Evolutionary conservation across 37 sponge, comb jelly and placozoan species (phyloP).

Genomic region (Oscarella lobularis): DNA sequence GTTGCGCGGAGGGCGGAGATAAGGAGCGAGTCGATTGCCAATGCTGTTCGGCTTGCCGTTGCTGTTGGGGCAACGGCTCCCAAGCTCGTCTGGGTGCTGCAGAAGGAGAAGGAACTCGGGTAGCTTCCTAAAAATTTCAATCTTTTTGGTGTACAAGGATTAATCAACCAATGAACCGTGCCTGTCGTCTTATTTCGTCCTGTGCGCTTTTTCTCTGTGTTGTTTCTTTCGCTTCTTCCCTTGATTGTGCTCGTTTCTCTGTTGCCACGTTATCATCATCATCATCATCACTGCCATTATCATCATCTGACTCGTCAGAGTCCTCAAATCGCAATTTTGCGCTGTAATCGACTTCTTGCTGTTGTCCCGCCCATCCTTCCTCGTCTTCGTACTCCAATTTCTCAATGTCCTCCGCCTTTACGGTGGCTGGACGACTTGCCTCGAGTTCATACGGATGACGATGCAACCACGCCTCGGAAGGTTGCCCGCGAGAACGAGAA

Average conservation of each 20-base stretch:
- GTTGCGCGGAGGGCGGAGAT: too few relatives aligned
- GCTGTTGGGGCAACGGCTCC: too few relatives aligned
- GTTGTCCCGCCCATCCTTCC: constrained; percentile 79
- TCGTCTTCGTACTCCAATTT: constrained; percentile 64
- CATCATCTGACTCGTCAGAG: constrained; percentile 40
- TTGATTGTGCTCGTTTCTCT: too few relatives aligned
- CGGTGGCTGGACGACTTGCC: constrained; percentile 19
- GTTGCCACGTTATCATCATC: too few relatives aligned
- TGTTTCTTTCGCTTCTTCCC: background rate
- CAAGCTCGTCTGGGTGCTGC: too few relatives aligned
- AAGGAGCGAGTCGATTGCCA: too few relatives aligned
- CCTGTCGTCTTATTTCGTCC: background rate
- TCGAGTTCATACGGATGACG: background rate
- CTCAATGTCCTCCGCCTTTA: constrained; percentile 45
- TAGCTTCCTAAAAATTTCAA: too few relatives aligned
- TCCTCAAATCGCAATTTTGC: constrained; percentile 69
- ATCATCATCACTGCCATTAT: background rate
- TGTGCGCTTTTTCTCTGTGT: background rate
- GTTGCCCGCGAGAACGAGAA: too few relatives aligned
- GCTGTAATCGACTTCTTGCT: constrained; percentile 71
- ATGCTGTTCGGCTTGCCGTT: too few relatives aligned
- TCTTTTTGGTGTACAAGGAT: too few relatives aligned
- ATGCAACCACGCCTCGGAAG: too few relatives aligned
- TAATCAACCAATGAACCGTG: background rate
- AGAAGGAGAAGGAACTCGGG: too few relatives aligned